Base-by-base conservation (phyloP, 2,113 vertebrate species). In the Thamnaconus septentrionalis region DNA sequence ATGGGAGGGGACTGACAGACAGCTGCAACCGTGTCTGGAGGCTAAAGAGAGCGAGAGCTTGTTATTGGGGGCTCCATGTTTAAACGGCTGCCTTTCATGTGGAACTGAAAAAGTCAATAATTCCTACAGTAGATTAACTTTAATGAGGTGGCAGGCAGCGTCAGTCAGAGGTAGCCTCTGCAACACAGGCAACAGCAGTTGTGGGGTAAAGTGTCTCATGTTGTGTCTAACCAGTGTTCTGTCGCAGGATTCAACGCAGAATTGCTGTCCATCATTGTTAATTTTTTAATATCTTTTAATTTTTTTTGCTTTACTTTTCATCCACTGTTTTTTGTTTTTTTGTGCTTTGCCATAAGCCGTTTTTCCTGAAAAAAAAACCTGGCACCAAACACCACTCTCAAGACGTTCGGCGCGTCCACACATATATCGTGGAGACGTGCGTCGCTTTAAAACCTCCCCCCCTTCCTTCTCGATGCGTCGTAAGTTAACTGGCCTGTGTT, bases 401-500 rank as follows among this genome's bases (percentile, higher is more conserved):
- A 91, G 90, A 86, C 89, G 80, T 82, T 88, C 88, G 18, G 89
- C 74, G 90, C 75, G 90, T 89, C 91, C 90, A 89, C 87, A 90
- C 92, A 89, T 92, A 92, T 88, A 89, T 88, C 88, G 87, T 88
- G 93, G 91, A 90, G 92, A 91, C 78, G 85, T 84, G 85, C 91
- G 90, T 92, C 91, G 90, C 91, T 92, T 90, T 87, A 90, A 92
- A 93, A 90, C 86, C 82, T 85, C 83, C 67, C 90, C 89, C 89
- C 76, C 84, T 72, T 88, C 89, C 91, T 87, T 89, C 91, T 90
- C 88, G 83, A 86, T 78, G 87, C 85, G 89, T 93, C 88, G 93
- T 93, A 94, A 94, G 93, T 94, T 90, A 90, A 92, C 89, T 92
- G 92, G 91, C 87, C 91, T 92, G 91, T 92, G 91, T 91, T 90